Evolutionary conservation across 2,888 invertebrate genomes (phyloP), one percentile per base, ranked within the genome.

Genomic region (Drosophila limbata): DNA sequence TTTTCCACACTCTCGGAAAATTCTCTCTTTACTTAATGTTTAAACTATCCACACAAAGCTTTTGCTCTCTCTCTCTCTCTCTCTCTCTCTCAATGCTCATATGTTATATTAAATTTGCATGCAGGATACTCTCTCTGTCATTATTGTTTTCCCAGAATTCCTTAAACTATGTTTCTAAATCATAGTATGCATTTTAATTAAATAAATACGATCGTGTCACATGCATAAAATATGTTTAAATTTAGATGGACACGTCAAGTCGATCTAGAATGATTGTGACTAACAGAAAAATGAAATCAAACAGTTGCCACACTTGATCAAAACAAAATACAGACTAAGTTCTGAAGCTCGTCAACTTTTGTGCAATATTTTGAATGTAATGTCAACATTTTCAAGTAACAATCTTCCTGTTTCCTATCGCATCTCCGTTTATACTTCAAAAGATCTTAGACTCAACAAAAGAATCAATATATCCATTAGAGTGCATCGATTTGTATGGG

Each of bases 191-290:
- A 85, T 59, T 83, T 88, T 66, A 88, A 85, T 85, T 75, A 74
- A 85, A 73, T 60, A 61, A 44, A 25, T 37, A 31, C 13, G 45
- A 57, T 48, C 47, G 40, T 79, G 71, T 84, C 85, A 77, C 60
- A 82, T 77, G 80, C 37, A 56, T 44, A 13, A 57, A 70, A 76
- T 44, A 56, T 42, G 48, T 80, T 70, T 84, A 88, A 76, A 75
- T 76, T 88, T 84, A 86, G 88, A 62, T n/a, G 25, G 70, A 72
- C 88, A 83, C 88, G 88, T 84, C 84, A 84, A 65, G 55, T 33
- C 19, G 4, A 56, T 56, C 44, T 56, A 56, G 55, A 62, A 42
- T 6, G 35, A 84, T 84, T 87, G 67, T 79, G 80, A 82, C 77
- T 85, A 88, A 83, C 50, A 52, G 45, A 47, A 45, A 69, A 72